A percentile compares a stretch with the other conserved stretches of the same genome.
Conservation (phyloP, 2,888 invertebrate species). For the Limnephilus rhombicus region DNA sequence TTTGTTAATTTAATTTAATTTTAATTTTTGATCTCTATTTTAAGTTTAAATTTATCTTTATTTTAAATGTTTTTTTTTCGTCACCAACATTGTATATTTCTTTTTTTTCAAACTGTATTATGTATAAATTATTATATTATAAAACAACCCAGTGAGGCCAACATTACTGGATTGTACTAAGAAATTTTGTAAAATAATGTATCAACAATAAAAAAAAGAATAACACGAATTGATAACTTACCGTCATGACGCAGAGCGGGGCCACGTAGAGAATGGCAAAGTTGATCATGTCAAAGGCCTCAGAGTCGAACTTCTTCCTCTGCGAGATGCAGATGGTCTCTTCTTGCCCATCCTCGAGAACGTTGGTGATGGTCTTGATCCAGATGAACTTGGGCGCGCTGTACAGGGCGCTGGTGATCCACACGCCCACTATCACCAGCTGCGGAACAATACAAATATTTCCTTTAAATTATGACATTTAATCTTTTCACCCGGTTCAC, state of each 20-base stretch:
- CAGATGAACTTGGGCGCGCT: constrained; percentile 91
- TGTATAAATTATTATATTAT: too few relatives aligned
- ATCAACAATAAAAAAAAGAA: too few relatives aligned
- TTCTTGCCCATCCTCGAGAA: constrained; percentile 77
- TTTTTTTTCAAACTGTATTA: too few relatives aligned
- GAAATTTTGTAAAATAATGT: too few relatives aligned
- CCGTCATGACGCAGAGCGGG: constrained; percentile 89
- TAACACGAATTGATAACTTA: constrained; percentile 71
- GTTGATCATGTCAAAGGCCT: constrained; percentile 88
- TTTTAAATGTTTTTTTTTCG: too few relatives aligned
- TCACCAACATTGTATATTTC: too few relatives aligned
- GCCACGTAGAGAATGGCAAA: constrained; percentile 89
- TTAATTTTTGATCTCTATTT: too few relatives aligned
- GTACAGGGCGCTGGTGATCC: constrained; percentile 90
- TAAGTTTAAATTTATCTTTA: too few relatives aligned
- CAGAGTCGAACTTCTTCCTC: constrained; percentile 87
- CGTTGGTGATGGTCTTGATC: constrained; percentile 85
- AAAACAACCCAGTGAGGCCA: too few relatives aligned
- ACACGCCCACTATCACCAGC: constrained; percentile 88
- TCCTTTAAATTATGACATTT: not conserved
- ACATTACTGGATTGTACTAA: too few relatives aligned
- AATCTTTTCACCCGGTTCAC: not conserved
- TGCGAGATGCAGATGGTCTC: constrained; percentile 87
- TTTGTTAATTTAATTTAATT: too few relatives aligned
- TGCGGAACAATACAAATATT: constrained; percentile 71